These are phyloP conservation scores for Lasioglossum malachurum DNA, from an alignment of 2,888 invertebrate species.

Conservation along the genomic window DNA sequence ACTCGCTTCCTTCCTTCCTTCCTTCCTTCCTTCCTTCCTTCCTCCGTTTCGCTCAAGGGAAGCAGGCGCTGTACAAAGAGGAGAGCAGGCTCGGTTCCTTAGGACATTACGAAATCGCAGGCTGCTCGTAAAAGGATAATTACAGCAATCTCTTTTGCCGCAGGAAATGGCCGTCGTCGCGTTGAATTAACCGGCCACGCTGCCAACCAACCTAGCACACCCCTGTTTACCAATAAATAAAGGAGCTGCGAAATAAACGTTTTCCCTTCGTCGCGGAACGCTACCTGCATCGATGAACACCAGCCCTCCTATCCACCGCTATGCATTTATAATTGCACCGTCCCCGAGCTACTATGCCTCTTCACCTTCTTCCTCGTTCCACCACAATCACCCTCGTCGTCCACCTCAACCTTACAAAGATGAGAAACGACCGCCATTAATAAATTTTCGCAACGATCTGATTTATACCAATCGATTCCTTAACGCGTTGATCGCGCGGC, in stretches of 20 bases:
- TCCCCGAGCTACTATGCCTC: background rate
- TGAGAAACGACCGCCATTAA: background rate
- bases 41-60: background rate
- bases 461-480: background rate
- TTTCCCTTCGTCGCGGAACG: background rate
- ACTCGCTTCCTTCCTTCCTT: background rate
- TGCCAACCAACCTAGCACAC: background rate
- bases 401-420: background rate
- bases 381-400: background rate
- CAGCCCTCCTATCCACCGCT: background rate
- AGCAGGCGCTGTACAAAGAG: conserved; percentile 28
- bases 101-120: conserved; percentile 52
- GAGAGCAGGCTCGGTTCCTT: conserved; percentile 13
- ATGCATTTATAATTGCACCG: conserved; percentile 18
- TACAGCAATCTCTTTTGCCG: conserved; percentile 59
- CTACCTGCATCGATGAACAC: conserved; percentile 31
- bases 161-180: conserved; percentile 50
- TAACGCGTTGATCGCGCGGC: background rate
- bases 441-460: background rate
- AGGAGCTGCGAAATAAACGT: conserved; percentile 39
- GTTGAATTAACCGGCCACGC: conserved; percentile 41
- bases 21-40: conserved; percentile 9
- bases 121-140: conserved; percentile 63
- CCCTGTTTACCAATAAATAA: conserved; percentile 51
- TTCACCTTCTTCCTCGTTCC: background rate